phyloP scores from a whole-genome alignment of 2,888 invertebrate genomes.

The Orgyia antiqua region DNA sequence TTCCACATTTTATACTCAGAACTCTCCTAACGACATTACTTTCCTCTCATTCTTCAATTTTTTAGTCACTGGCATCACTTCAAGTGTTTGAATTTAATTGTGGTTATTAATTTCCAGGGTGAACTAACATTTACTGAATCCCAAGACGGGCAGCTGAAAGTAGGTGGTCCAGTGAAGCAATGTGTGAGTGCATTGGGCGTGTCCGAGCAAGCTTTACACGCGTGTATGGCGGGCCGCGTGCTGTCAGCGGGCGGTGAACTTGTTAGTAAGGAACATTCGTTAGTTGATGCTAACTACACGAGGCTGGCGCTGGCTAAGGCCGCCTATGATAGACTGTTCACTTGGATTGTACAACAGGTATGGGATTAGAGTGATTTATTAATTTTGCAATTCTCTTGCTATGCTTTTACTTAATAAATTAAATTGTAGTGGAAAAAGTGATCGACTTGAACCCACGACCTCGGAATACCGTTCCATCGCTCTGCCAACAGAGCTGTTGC shows the following conservation, averaged over 20 bases:
- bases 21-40: too few species aligned
- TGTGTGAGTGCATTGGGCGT: slow-evolving; percentile 79
- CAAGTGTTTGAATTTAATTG: too few species aligned
- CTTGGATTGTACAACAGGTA: slow-evolving; percentile 90
- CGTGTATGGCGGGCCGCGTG: slow-evolving; percentile 90
- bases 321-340: slow-evolving; percentile 95
- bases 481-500: too few species aligned
- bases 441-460: too few species aligned
- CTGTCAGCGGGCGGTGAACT: slow-evolving; percentile 91
- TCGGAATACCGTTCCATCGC: too few species aligned
- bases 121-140: slow-evolving; percentile 79
- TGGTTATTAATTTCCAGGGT: slow-evolving; percentile 65
- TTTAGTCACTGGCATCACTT: too few species aligned
- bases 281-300: slow-evolving; percentile 91
- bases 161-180: slow-evolving; percentile 60
- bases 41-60: too few species aligned
- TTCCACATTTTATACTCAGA: too few species aligned
- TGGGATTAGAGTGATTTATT: too few species aligned
- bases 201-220: slow-evolving; percentile 81
- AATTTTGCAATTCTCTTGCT: too few species aligned
- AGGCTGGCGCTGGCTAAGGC: slow-evolving; percentile 97
- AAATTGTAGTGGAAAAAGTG: too few species aligned
- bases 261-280: slow-evolving; percentile 89
- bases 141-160: slow-evolving; percentile 79
- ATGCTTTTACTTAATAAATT: too few species aligned